Evolutionary conservation across 2,888 invertebrate genomes (phyloP).

Genomic region (Drosophila flavopinicola): DNA sequence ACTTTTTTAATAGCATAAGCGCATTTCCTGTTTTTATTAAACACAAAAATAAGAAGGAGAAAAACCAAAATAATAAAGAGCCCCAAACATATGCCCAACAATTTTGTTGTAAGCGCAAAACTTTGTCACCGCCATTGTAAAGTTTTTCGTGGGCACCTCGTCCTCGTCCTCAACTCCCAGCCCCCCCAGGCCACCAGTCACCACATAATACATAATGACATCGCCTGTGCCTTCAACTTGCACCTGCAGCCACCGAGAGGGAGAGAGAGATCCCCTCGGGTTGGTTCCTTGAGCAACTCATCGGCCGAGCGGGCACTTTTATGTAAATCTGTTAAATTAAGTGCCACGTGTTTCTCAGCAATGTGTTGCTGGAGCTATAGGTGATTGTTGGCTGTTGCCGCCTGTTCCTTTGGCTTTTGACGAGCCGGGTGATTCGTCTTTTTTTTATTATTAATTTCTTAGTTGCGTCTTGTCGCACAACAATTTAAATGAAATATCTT

Average conservation of each 20-base stretch:
- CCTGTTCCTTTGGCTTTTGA: conserved; percentile 36
- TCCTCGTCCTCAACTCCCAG: background rate
- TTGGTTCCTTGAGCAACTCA: background rate
- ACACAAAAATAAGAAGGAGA: conserved; percentile 26
- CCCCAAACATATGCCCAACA: conserved; percentile 56
- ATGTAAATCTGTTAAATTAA: conserved; percentile 78
- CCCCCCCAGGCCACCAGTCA: background rate
- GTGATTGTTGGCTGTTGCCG: conserved; percentile 39
- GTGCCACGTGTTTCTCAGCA: conserved; percentile 58
- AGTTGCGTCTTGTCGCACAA: conserved; percentile 40
- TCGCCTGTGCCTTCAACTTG: conserved; percentile 41
- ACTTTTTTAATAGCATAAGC: conserved; percentile 79
- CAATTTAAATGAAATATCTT: conserved; percentile 70
- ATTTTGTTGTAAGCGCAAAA: conserved; percentile 50
- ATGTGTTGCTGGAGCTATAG: conserved; percentile 1
- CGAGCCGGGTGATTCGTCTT: conserved; percentile 9
- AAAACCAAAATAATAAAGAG: conserved; percentile 12
- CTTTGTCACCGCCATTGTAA: conserved; percentile 69
- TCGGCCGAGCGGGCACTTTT: conserved; percentile 40
- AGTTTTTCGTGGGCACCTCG: conserved; percentile 53
- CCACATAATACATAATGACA: conserved; percentile 52
- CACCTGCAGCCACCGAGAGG: conserved; percentile 52
- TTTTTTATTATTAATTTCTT: conserved; percentile 60
- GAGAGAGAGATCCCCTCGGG: too few species aligned
- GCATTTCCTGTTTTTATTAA: conserved; percentile 73